Base-by-base conservation (phyloP, 2,797 vertebrate species). In the Harpagifer antarcticus region DNA sequence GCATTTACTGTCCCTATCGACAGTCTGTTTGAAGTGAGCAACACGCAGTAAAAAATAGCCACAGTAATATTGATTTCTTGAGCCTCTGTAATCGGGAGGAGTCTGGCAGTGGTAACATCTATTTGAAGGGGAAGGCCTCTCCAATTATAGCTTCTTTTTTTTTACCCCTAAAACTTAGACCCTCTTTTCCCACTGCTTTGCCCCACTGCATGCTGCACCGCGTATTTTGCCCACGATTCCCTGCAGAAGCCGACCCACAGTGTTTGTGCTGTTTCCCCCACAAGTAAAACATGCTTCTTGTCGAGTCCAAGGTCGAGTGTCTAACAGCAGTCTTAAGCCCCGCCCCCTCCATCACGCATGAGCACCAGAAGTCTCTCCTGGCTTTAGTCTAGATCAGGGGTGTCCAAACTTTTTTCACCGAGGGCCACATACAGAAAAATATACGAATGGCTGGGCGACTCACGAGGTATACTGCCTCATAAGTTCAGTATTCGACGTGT, bases 181-280 rank as follows among this genome's bases (percentile, higher is more conserved):
- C 44, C 16, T 3, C 15, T 11, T 20, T 31, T 5, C 56, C 82
- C 37, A 20, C 66, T 75, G 84, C 85, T 82, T 81, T 69, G 52
- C 86, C 79, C 65, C 49, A 50, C 62, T 72, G 90, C 89, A 89
- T 89, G 89, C 77, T 64, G 69, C 84, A 48, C 78, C 58, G 74
- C 73, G 71, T 54, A 76, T 72, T 68, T 68, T 43, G 45, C 58
- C 54, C 57, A 63, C 44, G 12, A 15, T 69, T 61, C 48, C 61
- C 63, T 49, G 20, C 73, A 59, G 65, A 78, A 31, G 57, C 73
- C 50, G 37, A 23, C 61, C 56, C 14, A 23, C 73, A 44, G 45
- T 72, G 66, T 78, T 75, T 82, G 40, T 68, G 55, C 50, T 8
- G 33, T 37, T 78, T 33, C 52, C 58, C 20, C 33, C 43, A 37